These are phyloP conservation scores for Plectrocnemia conspersa DNA, from an alignment of 1,140 invertebrate genomes.

Conservation along the genomic window DNA sequence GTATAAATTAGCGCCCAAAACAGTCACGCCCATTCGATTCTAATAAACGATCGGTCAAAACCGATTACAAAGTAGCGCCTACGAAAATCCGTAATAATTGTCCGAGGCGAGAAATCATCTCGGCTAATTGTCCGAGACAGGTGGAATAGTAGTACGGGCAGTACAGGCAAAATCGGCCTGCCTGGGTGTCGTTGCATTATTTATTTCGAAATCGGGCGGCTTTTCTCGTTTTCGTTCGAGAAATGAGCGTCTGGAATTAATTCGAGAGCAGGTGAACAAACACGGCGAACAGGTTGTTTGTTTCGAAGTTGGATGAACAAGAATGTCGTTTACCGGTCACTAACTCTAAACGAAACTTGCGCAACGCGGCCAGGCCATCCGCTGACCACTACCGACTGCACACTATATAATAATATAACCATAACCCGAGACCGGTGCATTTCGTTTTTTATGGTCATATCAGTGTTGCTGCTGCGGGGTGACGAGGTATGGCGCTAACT, in stretches of 20 bases:
- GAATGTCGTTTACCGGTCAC: constrained; percentile 19
- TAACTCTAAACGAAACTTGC: constrained; percentile 8
- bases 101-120: too few species aligned
- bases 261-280: constrained; percentile 22
- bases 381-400: background rate
- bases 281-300: constrained; percentile 19
- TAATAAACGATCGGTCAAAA: too few species aligned
- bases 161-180: constrained; percentile 4
- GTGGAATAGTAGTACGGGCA: too few species aligned
- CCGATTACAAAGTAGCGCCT: too few species aligned
- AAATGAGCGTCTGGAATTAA: constrained; percentile 5
- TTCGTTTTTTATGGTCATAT: too few species aligned
- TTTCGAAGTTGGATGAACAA: constrained; percentile 18
- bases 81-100: too few species aligned
- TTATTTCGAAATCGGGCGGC: constrained; percentile 13
- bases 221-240: constrained; percentile 13
- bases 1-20: too few species aligned
- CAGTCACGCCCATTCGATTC: too few species aligned
- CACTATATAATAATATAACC: too few species aligned
- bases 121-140: too few species aligned
- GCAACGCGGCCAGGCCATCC: background rate
- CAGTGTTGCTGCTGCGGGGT: too few species aligned
- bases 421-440: background rate
- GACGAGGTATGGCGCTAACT: too few species aligned
- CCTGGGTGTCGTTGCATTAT: background rate